Evolutionary conservation across 2,113 vertebrate genomes (phyloP).

Genomic region (Carollia perspicillata): DNA sequence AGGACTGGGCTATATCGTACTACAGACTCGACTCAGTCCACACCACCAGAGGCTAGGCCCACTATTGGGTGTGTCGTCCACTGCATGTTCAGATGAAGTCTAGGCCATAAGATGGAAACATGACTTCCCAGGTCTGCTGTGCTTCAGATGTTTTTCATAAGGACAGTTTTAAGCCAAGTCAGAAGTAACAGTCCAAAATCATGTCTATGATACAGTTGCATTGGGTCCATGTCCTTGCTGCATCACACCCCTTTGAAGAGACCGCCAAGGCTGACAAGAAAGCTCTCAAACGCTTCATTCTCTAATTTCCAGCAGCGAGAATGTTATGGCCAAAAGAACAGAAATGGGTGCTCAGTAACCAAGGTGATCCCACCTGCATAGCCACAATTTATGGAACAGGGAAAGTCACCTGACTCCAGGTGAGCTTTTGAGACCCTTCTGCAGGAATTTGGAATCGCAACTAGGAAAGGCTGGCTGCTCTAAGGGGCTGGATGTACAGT

Average conservation of each 20-base stretch:
- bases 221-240: neutral
- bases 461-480: neutral
- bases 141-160: neutral
- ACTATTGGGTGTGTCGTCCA: neutral
- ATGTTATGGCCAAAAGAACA: neutral
- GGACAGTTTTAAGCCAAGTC: neutral
- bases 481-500: too few species aligned
- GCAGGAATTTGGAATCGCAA: neutral
- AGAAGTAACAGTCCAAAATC: neutral
- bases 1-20: neutral
- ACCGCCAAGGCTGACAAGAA: too few species aligned
- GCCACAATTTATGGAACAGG: neutral
- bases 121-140: neutral
- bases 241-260: neutral
- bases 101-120: neutral
- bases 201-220: neutral
- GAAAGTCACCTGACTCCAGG: neutral
- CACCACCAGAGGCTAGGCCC: neutral
- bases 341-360: neutral
- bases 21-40: neutral
- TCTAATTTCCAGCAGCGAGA: neutral
- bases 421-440: neutral
- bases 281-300: neutral
- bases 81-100: neutral
- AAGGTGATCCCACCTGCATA: neutral